Base-by-base conservation (phyloP, 2,797 vertebrate species). In the Artibeus lituratus region DNA sequence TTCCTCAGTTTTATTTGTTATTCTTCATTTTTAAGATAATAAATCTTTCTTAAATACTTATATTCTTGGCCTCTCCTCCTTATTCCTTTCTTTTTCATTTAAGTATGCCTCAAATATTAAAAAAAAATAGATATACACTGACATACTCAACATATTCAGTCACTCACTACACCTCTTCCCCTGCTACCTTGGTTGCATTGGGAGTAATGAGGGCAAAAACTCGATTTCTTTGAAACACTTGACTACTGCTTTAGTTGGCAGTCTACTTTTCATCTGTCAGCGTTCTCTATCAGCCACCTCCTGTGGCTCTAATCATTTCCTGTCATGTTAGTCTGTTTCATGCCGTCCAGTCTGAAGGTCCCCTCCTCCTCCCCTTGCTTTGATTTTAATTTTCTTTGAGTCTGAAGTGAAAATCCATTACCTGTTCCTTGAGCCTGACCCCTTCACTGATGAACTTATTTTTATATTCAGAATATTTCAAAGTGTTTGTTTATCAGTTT, bases 351-450 rank as follows among this genome's bases (percentile, higher is more conserved):
- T 62, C n/a, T 35, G 73, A 95, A 84, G 82, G 47, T 26, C 19
- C 24, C 49, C 24, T 55, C 11, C 8, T 11, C 47, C 15, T 14
- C 3, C 22, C 37, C 37, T 57, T 44, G 51, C 42, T 94, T 91
- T 62, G 42, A 47, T 95, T 89, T 73, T 59, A 55, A 69, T 42
- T 86, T 67, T 29, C 55, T 92, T 92, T 53, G 7, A 70, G 32
- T 88, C 77, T 70, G 12, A 95, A 83, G 86, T 95, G 83, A 85
- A 96, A 96, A 87, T n/a, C 35, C n/a, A 84, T 47, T 80, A 72
- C 73, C 24, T 89, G 1, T 84, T 83, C n/a, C 44, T 69, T 49
- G 55, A 95, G 21, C 26, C 55, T 67, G 82, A 95, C n/a, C 37
- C 44, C 29, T 90, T 94, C 7, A 6, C 19, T 78, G 73, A 37